Evolutionary conservation across 2,888 invertebrate genomes (phyloP), one percentile per base, ranked within the genome.

Genomic region (Drosophila pseudotalamancana): DNA sequence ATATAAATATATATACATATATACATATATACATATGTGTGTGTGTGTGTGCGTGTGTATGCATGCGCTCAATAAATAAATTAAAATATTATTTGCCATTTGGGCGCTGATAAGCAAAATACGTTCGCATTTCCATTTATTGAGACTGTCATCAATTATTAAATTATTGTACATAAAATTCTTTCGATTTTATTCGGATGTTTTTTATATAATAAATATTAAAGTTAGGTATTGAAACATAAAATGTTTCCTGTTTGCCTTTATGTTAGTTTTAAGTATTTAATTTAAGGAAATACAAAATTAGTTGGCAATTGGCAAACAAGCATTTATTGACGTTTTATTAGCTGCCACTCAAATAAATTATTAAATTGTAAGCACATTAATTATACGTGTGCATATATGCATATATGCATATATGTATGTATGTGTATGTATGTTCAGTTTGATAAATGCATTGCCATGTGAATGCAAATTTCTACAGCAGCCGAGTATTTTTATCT

Each of bases 41-140:
- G n/a, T n/a, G n/a, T n/a, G n/a, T 3, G n/a, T 18, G 18, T 34
- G 19, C 29, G 35, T 23, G n/a, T 18, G 8, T 46, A 9, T 18
- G 45, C 51, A 48, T 79, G 72, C 59, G 71, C 66, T 71, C 63
- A 80, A 83, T 80, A 86, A 83, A 86, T 86, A 82, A 86, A 87
- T 83, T 76, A 67, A 75, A 77, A 70, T 73, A 81, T 86, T 77
- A 83, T 87, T 87, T 87, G 81, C 83, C 87, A 81, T 57, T 48
- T 60, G 65, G 42, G 27, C 18, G 42, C 69, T 62, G 76, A 81
- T 87, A 83, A 87, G 73, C 53, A 2, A 54, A 43, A 46, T 42
- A 19, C 37, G 31, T 49, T 53, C 11, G 11, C 19, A 14, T 34
- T 29, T 50, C 11, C 32, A 46, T 45, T 39, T 34, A 53, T 37